phyloP scores from a whole-genome alignment of 2,888 invertebrate genomes.

The Mantis religiosa region DNA sequence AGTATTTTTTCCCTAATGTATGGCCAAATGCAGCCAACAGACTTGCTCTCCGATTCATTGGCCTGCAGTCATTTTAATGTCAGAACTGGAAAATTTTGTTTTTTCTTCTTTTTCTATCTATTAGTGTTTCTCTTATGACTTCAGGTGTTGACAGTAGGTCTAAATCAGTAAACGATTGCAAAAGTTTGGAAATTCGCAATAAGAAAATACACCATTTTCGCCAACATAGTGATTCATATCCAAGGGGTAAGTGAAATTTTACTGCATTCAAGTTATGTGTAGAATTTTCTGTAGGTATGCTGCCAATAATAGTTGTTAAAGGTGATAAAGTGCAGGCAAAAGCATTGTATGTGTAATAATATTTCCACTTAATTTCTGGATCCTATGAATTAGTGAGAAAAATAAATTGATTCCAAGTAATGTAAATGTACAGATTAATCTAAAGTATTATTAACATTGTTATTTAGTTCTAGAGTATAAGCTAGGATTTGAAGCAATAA shows the following conservation, averaged over 20 bases:
- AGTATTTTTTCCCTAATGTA: neutral
- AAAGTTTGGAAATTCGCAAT: constrained; percentile 16
- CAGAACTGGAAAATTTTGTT: neutral
- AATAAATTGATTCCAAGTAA: too few relatives aligned
- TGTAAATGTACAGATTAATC: too few relatives aligned
- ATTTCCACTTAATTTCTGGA: too few relatives aligned
- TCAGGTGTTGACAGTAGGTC: constrained; percentile 19
- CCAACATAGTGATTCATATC: constrained; percentile 19
- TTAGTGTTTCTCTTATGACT: neutral
- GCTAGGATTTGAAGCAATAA: too few relatives aligned
- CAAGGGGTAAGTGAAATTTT: constrained; percentile 21
- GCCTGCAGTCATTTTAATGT: neutral
- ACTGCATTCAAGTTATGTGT: neutral
- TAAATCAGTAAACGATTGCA: constrained; percentile 18
- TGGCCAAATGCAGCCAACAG: neutral
- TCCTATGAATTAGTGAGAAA: too few relatives aligned
- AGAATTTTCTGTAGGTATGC: neutral
- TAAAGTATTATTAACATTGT: too few relatives aligned
- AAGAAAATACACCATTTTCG: constrained; percentile 6
- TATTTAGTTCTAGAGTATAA: too few relatives aligned
- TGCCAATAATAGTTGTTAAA: too few relatives aligned
- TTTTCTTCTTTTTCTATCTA: neutral
- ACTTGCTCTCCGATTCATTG: neutral
- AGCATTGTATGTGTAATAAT: too few relatives aligned
- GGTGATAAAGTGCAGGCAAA: too few relatives aligned